These are phyloP conservation scores for Pogonognathellus flavescens DNA, from an alignment of 1,140 invertebrate species.

Conservation along the genomic window DNA sequence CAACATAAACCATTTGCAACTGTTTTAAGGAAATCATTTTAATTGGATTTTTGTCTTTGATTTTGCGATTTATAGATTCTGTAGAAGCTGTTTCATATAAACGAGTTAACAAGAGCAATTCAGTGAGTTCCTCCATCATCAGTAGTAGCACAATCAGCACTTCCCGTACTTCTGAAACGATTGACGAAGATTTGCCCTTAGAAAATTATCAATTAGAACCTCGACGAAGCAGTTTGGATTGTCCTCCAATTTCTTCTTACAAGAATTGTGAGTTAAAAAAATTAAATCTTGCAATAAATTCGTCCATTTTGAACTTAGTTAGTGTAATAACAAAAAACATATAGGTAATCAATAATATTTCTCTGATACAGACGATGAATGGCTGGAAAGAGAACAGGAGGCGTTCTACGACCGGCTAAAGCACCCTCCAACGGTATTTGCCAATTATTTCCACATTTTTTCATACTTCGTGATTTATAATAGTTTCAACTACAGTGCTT, in stretches of 20 bases:
- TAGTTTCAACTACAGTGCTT: too few species aligned
- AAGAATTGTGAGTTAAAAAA: background rate
- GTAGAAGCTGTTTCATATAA: too few species aligned
- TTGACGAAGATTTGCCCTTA: background rate
- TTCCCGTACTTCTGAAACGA: background rate
- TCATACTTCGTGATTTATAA: too few species aligned
- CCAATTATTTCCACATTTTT: background rate
- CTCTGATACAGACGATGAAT: constrained; percentile 5
- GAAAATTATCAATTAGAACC: constrained; percentile 73
- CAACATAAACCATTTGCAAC: too few species aligned
- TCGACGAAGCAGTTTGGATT: background rate
- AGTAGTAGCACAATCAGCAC: background rate
- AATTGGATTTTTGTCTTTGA: too few species aligned
- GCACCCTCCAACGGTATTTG: background rate
- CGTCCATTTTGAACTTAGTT: too few species aligned
- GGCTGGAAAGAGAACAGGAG: background rate
- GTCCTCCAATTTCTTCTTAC: background rate
- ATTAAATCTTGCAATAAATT: too few species aligned
- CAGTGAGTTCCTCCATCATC: background rate
- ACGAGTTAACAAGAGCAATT: background rate
- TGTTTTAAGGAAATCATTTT: too few species aligned
- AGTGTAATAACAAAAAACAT: background rate
- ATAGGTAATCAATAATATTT: background rate
- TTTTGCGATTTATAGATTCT: too few species aligned
- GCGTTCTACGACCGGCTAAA: background rate